Conservation (phyloP, 2,113 vertebrate genomes). For the Bufo gargarizans region DNA sequence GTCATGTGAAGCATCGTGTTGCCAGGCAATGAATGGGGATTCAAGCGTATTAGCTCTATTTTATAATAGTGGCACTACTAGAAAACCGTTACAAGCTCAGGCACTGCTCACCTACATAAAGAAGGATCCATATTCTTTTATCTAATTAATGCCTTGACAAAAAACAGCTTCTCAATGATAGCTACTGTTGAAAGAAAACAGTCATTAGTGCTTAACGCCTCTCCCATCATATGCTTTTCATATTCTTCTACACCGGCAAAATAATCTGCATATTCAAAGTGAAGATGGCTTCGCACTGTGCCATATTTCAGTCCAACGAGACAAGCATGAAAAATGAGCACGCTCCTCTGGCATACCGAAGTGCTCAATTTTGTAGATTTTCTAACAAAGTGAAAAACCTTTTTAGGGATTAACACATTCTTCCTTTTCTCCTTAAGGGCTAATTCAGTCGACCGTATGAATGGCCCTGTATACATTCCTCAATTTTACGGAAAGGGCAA, state of each 20-base stretch:
- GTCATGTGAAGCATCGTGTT: background rate
- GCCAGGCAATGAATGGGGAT: background rate
- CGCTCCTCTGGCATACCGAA: background rate
- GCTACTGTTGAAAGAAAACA: slow-evolving; percentile 5
- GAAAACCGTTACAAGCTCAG: background rate
- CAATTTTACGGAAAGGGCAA: no score
- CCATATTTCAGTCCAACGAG: background rate
- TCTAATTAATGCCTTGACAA: background rate
- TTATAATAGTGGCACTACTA: background rate
- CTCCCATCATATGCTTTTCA: background rate
- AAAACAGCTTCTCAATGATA: background rate
- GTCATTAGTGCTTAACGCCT: background rate
- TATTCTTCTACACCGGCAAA: background rate
- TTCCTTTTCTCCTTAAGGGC: background rate
- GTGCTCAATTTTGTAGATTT: background rate
- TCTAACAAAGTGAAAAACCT: background rate
- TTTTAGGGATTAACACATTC: background rate
- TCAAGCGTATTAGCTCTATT: background rate
- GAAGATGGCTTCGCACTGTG: background rate
- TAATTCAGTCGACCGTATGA: no score
- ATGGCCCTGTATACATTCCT: no score
- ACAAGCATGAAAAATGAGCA: background rate
- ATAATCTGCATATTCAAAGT: background rate
- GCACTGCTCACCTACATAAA: slow-evolving; percentile 1
- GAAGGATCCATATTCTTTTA: background rate